Conservation (phyloP, 1,140 invertebrate species). For the Chelonus insularis region DNA sequence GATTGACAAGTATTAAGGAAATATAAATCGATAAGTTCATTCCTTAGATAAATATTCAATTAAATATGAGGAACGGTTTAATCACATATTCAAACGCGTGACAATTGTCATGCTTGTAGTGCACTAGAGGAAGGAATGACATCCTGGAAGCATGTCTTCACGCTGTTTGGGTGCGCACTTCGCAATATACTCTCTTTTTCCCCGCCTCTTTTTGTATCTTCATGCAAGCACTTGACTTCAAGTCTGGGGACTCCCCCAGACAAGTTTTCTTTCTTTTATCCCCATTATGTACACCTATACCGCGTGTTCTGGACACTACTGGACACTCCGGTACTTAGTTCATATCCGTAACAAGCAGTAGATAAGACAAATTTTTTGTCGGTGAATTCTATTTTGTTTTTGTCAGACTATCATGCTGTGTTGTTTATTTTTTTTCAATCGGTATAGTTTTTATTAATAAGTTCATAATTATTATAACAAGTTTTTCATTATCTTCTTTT, state of each 20-base stretch:
- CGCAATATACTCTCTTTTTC: conserved; percentile 46
- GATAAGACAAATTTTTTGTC: neutral
- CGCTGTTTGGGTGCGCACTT: conserved; percentile 52
- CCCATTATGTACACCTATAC: neutral
- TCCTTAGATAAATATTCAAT: too few species aligned
- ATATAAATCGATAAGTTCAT: too few species aligned
- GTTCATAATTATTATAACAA: too few species aligned
- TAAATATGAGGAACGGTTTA: too few species aligned
- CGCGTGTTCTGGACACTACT: conserved; percentile 38
- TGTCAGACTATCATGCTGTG: neutral
- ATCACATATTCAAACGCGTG: conserved; percentile 23
- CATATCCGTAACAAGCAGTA: conserved; percentile 36
- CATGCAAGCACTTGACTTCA: too few species aligned
- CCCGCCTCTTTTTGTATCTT: neutral
- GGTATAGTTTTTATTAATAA: too few species aligned
- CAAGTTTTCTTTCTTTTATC: neutral
- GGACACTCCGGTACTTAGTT: conserved; percentile 35
- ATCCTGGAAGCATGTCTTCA: conserved; percentile 58
- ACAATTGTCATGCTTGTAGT: conserved; percentile 22
- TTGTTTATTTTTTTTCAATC: neutral
- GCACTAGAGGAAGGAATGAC: conserved; percentile 45
- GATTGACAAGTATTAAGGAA: too few species aligned
- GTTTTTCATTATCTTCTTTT: too few species aligned
- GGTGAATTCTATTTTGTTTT: neutral
- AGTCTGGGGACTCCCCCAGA: too few species aligned